Base-by-base conservation (phyloP, 2,797 vertebrate species). In the Pogonophryne albipinna region DNA sequence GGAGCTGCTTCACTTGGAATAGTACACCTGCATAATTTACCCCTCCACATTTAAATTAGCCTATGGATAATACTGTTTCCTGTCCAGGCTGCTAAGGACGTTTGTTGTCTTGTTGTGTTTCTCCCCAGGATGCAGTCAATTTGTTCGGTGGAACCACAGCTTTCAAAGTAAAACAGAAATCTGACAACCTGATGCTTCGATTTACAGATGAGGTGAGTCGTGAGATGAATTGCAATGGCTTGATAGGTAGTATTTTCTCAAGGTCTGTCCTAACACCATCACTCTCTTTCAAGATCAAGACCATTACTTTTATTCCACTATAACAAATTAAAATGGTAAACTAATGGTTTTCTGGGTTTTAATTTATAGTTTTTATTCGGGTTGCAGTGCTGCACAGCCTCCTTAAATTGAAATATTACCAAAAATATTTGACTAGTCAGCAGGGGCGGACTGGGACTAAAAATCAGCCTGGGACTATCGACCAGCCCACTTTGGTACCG, bases 61-160 rank as follows among this genome's bases (percentile, higher is more conserved):
- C n/a, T 42, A 0, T 60, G 5, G 14, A 53, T 56, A 3, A 15
- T 70, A 41, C 6, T 2, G 4, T 47, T 60, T 23, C 0, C 8
- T 57, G 8, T 42, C 11, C 16, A 50, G 44, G 6, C 4, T 71
- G 47, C 34, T 55, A 10, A 72, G 73, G 9, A 61, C 3, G 0
- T 45, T 56, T 58, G 15, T 56, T 65, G 1, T 52, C 14, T 63
- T 80, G 10, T 38, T 8, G 7, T 38, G 6, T 84, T 10, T 68
- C 69, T 65, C 65, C 41, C 92, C 88, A 99, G 98, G 97, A 97
- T 90, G 95, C 96, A 8, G 95, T 98, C 71, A 95, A 95, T 44
- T 89, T 98, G 78, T 85, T 95, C 10, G 89, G 92, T 75, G 93
- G 93, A 68, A 90, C 92, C 52, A 94, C 93, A 50, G 95, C 90